A percentile compares a stretch with the other conserved stretches of the same genome.
These are phyloP conservation scores for Macrochelys suwanniensis DNA, from an alignment of 2,797 vertebrate genomes.

Conservation along the genomic window DNA sequence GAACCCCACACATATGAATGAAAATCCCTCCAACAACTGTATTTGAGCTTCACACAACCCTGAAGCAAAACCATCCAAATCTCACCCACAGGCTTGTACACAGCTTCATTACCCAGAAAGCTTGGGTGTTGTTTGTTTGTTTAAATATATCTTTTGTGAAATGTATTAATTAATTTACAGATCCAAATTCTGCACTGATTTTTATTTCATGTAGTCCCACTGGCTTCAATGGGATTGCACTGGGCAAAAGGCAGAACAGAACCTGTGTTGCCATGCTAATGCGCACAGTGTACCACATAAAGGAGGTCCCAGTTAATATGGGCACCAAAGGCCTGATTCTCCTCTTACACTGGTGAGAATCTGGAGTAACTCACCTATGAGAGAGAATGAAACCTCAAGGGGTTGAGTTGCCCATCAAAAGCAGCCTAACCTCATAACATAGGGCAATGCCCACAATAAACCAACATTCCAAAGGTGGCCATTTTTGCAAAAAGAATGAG, in stretches of 20 bases:
- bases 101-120: background rate
- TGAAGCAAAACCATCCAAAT: background rate
- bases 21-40: background rate
- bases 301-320: background rate
- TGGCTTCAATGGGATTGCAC: background rate
- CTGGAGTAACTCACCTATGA: background rate
- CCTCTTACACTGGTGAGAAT: background rate
- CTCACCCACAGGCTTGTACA: background rate
- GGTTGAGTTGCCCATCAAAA: background rate
- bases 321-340: background rate
- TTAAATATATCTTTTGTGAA: background rate
- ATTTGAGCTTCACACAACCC: background rate
- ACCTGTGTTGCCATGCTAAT: background rate
- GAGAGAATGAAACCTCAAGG: background rate
- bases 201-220: background rate
- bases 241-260: background rate
- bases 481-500: background rate
- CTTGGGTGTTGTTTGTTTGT: background rate
- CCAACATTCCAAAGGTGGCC: background rate
- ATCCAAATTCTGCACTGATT: background rate
- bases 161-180: background rate
- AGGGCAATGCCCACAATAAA: background rate
- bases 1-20: background rate
- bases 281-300: fast-evolving
- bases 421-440: background rate